Conservation (phyloP, 2,113 vertebrate genomes). For the Nothobranchius furzeri region DNA sequence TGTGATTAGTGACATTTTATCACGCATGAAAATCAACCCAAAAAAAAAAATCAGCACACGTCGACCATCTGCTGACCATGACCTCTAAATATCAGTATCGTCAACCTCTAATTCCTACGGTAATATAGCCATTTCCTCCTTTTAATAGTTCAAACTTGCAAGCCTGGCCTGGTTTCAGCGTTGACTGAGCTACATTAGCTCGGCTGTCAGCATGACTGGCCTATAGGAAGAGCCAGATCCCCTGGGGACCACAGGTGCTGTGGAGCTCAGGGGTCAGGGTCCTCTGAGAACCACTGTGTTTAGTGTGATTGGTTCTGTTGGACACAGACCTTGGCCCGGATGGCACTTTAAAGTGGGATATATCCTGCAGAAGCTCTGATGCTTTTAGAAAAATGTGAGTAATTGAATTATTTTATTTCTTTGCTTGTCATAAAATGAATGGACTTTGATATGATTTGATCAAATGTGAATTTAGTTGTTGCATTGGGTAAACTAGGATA, state of each 20-base stretch:
- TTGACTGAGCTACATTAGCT: neutral
- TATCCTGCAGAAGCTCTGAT: conserved; percentile 48
- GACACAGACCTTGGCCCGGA: conserved; percentile 59
- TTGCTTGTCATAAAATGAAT: neutral
- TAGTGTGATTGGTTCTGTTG: conserved; percentile 65
- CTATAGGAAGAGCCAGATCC: conserved; percentile 70
- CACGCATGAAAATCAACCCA: no score
- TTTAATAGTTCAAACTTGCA: neutral
- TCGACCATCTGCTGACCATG: no score
- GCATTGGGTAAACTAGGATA: no score
- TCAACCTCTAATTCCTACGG: neutral
- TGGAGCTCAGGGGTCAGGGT: conserved; percentile 73
- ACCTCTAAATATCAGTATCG: no score
- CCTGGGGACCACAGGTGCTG: conserved; percentile 75
- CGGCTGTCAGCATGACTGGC: conserved; percentile 25
- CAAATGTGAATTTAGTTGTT: no score
- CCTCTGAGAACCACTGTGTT: conserved; percentile 43
- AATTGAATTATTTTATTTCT: neutral
- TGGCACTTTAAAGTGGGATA: conserved; percentile 72
- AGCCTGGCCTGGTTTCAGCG: conserved; percentile 18
- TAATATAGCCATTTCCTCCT: neutral
- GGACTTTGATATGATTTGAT: no score
- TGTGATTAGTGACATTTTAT: no score
- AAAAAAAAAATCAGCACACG: no score
- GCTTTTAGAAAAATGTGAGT: conserved; percentile 76